These are phyloP conservation scores for Teleopsis dalmanni DNA, from an alignment of 1,140 invertebrate species.

Conservation along the genomic window DNA sequence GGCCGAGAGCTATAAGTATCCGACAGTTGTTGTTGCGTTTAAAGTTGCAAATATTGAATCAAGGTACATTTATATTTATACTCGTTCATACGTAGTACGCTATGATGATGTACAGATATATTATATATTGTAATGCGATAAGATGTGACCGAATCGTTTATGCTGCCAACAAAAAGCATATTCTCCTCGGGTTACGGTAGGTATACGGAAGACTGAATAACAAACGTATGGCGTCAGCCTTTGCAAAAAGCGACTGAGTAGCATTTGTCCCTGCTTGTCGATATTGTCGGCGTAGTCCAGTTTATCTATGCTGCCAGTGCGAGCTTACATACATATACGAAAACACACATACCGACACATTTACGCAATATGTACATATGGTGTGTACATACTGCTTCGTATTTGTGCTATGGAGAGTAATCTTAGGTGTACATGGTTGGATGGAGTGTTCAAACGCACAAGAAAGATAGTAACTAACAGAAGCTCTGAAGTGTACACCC, in stretches of 20 bases:
- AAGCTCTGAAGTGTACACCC: constrained; percentile 40
- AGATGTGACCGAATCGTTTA: not conserved
- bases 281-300: too few species aligned
- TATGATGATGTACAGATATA: not conserved
- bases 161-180: constrained; percentile 4
- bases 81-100: not conserved
- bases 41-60: constrained; percentile 28
- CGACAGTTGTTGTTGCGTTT: constrained; percentile 11
- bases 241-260: not conserved
- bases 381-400: constrained; percentile 2
- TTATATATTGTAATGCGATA: not conserved
- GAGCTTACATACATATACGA: constrained; percentile 12
- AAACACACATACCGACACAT: constrained; percentile 8
- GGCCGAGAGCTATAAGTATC: constrained; percentile 18
- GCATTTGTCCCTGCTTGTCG: too few species aligned
- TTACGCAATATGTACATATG: not conserved
- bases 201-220: constrained; percentile 19
- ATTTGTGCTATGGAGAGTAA: constrained; percentile 1
- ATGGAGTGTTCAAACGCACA: constrained; percentile 1
- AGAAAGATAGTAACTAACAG: constrained; percentile 31
- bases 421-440: constrained; percentile 3
- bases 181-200: constrained; percentile 10
- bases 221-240: constrained; percentile 7
- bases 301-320: constrained; percentile 16
- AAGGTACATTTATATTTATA: constrained; percentile 12